These are phyloP conservation scores for Sebastiscus albofasciatus DNA, from an alignment of 2,797 vertebrate genomes.

Conservation along the genomic window DNA sequence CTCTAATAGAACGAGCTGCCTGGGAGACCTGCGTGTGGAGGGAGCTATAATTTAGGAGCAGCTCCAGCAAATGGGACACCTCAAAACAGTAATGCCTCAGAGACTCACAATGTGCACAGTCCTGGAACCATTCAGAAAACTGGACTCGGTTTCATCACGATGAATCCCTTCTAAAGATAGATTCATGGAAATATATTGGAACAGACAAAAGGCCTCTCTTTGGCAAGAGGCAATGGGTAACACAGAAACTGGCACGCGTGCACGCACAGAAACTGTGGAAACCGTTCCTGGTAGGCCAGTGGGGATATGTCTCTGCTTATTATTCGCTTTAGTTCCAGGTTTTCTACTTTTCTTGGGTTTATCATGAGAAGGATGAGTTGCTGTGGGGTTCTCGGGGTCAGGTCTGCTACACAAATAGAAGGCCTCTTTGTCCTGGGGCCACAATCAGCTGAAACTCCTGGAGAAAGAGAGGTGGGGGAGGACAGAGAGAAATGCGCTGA, in stretches of 20 bases:
- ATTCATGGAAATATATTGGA: conserved; percentile 65
- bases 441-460: conserved; percentile 56
- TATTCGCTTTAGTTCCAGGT: conserved; percentile 57
- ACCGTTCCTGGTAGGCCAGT: conserved; percentile 53
- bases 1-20: conserved; percentile 34
- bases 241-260: conserved; percentile 50
- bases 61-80: conserved; percentile 47
- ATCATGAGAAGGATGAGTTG: conserved; percentile 72
- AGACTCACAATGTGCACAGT: conserved; percentile 54
- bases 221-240: conserved; percentile 65
- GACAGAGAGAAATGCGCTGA: conserved; percentile 49
- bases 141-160: conserved; percentile 39
- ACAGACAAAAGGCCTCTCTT: conserved; percentile 61
- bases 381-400: conserved; percentile 52
- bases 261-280: conserved; percentile 41
- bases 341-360: conserved; percentile 63
- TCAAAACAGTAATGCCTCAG: conserved; percentile 53
- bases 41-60: conserved; percentile 55
- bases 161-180: conserved; percentile 63
- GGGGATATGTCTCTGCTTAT: conserved; percentile 73
- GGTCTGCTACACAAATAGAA: conserved; percentile 59
- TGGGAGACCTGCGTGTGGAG: conserved; percentile 30
- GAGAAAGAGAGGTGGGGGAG: conserved; percentile 23
- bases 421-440: conserved; percentile 44
- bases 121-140: conserved; percentile 68